Percentiles rank a stretch among this genome's conserved stretches.
These are phyloP conservation scores for Luffia ferchaultella DNA, from an alignment of 2,888 invertebrate genomes.

Conservation along the genomic window DNA sequence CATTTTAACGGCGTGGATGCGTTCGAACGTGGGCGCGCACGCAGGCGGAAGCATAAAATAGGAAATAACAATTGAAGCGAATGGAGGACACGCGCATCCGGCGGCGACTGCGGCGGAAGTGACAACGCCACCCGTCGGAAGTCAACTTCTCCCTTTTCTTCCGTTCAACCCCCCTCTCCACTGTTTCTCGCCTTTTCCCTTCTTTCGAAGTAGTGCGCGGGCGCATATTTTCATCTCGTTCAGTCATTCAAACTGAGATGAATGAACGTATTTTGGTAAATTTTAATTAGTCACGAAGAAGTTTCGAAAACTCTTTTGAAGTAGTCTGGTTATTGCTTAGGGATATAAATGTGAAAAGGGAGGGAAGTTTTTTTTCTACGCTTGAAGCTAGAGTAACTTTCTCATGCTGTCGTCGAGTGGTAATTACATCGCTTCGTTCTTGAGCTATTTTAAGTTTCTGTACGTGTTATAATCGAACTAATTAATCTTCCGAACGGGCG, in stretches of 20 bases:
- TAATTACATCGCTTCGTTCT: background rate
- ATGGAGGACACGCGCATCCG: constrained; percentile 53
- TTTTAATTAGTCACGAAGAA: constrained; percentile 7
- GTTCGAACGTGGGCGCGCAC: background rate
- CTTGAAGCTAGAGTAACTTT: constrained; percentile 25
- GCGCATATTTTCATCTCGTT: constrained; percentile 22
- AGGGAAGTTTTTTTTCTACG: constrained; percentile 41
- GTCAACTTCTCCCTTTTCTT: constrained; percentile 56
- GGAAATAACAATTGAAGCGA: constrained; percentile 57
- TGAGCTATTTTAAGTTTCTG: background rate
- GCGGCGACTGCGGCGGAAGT: constrained; percentile 40
- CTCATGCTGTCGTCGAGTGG: constrained; percentile 19
- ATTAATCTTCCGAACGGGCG: no score
- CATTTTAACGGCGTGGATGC: background rate
- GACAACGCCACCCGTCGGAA: constrained; percentile 43
- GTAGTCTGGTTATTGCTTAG: constrained; percentile 6
- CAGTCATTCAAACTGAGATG: constrained; percentile 20
- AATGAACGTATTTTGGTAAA: constrained; percentile 7
- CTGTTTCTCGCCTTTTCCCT: constrained; percentile 24
- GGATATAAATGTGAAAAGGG: constrained; percentile 14
- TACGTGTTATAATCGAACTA: background rate
- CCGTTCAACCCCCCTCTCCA: constrained; percentile 17
- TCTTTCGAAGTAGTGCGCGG: constrained; percentile 15
- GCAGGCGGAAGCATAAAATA: constrained; percentile 46
- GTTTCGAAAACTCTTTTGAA: constrained; percentile 1